phyloP scores from a whole-genome alignment of 2,888 invertebrate species.

The Eristalis intricaria region DNA sequence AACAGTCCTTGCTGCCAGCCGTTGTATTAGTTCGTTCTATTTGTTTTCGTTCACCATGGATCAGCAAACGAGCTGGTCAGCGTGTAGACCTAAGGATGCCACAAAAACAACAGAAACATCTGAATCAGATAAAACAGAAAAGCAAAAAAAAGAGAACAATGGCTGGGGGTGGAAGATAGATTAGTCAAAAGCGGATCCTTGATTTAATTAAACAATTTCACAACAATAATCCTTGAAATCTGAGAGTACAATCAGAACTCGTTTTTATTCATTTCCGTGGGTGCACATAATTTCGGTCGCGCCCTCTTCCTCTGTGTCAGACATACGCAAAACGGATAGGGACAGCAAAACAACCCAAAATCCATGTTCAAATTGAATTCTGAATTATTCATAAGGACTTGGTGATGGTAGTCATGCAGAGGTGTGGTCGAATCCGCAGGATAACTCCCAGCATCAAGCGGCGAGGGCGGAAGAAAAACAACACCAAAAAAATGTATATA shows the following conservation, averaged over 20 bases:
- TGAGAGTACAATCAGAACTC: constrained; percentile 43
- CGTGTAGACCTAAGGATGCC: constrained; percentile 9
- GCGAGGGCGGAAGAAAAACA: constrained; percentile 10
- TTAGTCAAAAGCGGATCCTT: constrained; percentile 61
- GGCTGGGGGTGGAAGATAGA: constrained; percentile 40
- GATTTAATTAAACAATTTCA: constrained; percentile 69
- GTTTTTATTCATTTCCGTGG: constrained; percentile 41
- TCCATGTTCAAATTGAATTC: constrained; percentile 70
- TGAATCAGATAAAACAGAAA: constrained; percentile 6
- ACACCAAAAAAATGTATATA: constrained; percentile 20
- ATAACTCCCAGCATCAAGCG: constrained; percentile 47
- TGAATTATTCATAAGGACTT: constrained; percentile 68
- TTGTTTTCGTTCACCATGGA: constrained; percentile 48
- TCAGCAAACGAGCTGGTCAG: constrained; percentile 37
- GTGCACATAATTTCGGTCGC: constrained; percentile 27
- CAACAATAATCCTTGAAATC: constrained; percentile 59
- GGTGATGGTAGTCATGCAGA: constrained; percentile 19
- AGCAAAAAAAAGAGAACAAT: neutral
- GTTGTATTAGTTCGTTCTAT: constrained; percentile 47
- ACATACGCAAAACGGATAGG: constrained; percentile 43
- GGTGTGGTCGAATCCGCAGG: constrained; percentile 62
- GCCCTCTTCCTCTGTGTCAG: constrained; percentile 23
- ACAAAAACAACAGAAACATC: neutral
- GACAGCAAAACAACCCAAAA: constrained; percentile 62
- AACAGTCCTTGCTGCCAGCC: constrained; percentile 30